Evolutionary conservation across 2,113 vertebrate genomes (phyloP), one percentile per base, ranked within the genome.

Genomic region (Oreamnos americanus): DNA sequence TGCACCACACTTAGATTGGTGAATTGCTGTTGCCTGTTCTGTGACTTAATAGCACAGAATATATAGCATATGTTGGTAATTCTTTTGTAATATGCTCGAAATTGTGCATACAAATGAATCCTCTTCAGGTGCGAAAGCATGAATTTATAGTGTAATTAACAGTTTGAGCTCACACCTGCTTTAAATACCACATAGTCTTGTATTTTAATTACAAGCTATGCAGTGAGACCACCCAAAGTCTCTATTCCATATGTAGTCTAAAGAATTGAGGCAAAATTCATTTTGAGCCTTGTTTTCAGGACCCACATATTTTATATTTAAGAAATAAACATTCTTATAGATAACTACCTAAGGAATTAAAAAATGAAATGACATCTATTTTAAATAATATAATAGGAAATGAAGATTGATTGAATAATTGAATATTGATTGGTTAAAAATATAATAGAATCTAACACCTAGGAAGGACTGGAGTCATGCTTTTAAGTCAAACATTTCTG

Each of bases 91-190:
- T 97, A 95, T 97, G 89, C 97, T 98, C 53, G 60, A 95, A 98
- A 98, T 97, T 97, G 95, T 98, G 94, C 97, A 98, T 95, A 93
- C 97, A 97, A 97, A 97, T 58, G 93, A 94, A 97, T 97, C 93
- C 96, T 97, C 86, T 97, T 98, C 97, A 98, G 98, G 97, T 97
- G 97, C 97, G 94, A 95, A 91, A 97, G 86, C 47, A 91, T 93
- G 96, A 97, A 98, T 97, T 97, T 98, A 98, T 94, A 60, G 96
- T 92, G 93, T 83, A 98, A 97, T 97, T 98, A 98, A 97, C 97
- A 98, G 88, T 98, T 95, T 97, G 97, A 94, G 97, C 91, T 98
- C 95, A 98, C 98, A 98, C 97, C 98, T 98, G 98, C 95, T 97
- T 97, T 97, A 97, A 97, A 98, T 97, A 96, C 95, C 95, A 96